Base-by-base conservation (phyloP, 2,113 vertebrate species). In the Catharus fuscescens region DNA sequence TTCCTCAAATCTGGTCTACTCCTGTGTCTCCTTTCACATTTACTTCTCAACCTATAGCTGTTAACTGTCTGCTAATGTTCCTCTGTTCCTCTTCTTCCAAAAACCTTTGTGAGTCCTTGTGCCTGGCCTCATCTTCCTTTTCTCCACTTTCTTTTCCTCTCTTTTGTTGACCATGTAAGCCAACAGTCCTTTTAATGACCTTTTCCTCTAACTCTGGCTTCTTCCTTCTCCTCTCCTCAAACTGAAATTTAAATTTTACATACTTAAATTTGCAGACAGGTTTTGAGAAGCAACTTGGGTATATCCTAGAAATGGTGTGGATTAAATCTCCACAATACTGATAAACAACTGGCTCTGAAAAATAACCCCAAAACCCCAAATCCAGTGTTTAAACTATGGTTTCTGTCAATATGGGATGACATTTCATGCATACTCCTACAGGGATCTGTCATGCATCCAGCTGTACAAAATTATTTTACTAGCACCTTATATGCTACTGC, bases 361-460 rank as follows among this genome's bases (percentile, higher is more conserved):
- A 61, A 57, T 17, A 26, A 2, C 1, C 6, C 21, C 5, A 1
- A 56, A 40, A 60, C 5, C 0, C 7, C 42, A 66, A 71, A 53
- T 15, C 12, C 17, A 73, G 2, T 12, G 12, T 71, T 86, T 59
- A 62, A 84, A 44, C 25, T 15, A 52, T 5, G 3, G 2, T 31
- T 71, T 76, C 8, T 57, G 23, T 40, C 36, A 36, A 7, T 40
- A 3, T 44, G 57, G 6, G 13, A 31, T 59, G 25, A 54, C 5
- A 25, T 62, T 64, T 52, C 17, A 28, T 5, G 5, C 56, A 8
- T 31, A 9, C 5, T 54, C 19, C 32, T 74, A 23, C 32, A 62
- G 18, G 20, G 47, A 13, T 38, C 24, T 78, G 16, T 10, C 60
- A 61, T 14, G 9, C 8, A 78, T 62, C 8, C 29, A 54, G 4